phyloP scores from a whole-genome alignment of 2,888 invertebrate species.

The Galeruca laticollis region DNA sequence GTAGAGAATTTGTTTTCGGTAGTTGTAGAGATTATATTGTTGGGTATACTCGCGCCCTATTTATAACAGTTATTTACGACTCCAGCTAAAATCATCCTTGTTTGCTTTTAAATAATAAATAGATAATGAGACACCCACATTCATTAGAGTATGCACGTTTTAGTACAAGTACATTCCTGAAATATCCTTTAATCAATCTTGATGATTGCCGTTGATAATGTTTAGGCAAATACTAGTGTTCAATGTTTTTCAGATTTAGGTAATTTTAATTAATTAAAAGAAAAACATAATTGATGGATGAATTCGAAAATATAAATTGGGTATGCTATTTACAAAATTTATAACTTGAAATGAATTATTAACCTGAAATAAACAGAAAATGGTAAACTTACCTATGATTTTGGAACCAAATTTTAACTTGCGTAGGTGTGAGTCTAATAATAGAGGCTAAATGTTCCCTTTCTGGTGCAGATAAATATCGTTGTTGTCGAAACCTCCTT shows the following conservation, averaged over 20 bases:
- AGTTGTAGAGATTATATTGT: conserved; percentile 3
- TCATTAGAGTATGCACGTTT: no score
- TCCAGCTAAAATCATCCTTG: neutral
- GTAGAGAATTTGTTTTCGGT: neutral
- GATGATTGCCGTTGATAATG: no score
- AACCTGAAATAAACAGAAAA: neutral
- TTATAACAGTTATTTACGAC: neutral
- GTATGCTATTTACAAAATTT: no score
- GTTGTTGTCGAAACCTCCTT: conserved; percentile 92
- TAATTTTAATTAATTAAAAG: no score
- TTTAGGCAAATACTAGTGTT: no score
- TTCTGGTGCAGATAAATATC: conserved; percentile 97
- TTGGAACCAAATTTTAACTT: conserved; percentile 99
- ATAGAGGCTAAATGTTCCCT: conserved; percentile 95
- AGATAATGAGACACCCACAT: neutral
- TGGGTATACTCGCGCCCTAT: neutral
- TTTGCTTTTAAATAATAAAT: neutral
- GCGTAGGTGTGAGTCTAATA: conserved; percentile 96
- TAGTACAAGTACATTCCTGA: no score
- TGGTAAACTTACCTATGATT: conserved; percentile 79
- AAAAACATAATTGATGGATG: no score
- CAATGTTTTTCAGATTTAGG: no score
- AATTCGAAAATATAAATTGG: no score
- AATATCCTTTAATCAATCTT: no score
- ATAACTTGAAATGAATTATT: no score